Conservation (phyloP, 2,113 vertebrate species). For the Thymallus thymallus region DNA sequence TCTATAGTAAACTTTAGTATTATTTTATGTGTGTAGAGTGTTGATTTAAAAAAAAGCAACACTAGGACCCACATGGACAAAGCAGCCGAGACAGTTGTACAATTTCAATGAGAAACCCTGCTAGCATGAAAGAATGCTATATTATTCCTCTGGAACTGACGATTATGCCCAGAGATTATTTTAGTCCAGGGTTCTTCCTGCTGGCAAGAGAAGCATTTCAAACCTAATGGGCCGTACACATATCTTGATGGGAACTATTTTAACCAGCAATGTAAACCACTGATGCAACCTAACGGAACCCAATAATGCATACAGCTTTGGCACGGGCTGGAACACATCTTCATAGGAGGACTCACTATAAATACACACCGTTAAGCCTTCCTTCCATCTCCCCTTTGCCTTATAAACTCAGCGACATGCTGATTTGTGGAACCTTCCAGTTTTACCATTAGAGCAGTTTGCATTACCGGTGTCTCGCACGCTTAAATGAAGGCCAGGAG, state of each 20-base stretch:
- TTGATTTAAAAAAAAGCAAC: neutral
- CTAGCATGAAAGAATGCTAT: neutral
- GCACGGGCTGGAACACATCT: slow-evolving; percentile 1
- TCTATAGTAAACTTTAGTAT: no score
- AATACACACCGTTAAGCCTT: neutral
- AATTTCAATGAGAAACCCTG: neutral
- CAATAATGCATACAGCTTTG: neutral
- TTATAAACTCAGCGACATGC: neutral
- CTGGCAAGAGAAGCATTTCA: slow-evolving; percentile 1
- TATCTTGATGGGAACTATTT: neutral
- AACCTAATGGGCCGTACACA: slow-evolving; percentile 1
- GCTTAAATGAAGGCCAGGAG: slow-evolving; percentile 42
- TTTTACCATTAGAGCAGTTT: neutral
- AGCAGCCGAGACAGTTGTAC: neutral
- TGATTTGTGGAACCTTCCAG: neutral
- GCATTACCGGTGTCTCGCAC: slow-evolving; percentile 26
- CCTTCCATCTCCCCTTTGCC: neutral
- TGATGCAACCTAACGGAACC: neutral
- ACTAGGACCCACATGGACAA: neutral
- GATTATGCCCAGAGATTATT: neutral
- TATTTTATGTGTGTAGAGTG: neutral
- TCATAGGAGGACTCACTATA: neutral
- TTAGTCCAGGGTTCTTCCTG: neutral
- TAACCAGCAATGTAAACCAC: neutral
- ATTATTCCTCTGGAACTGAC: neutral